Evolutionary conservation across 2,888 invertebrate genomes (phyloP).

Genomic region (Pseudeuparius sepicola): DNA sequence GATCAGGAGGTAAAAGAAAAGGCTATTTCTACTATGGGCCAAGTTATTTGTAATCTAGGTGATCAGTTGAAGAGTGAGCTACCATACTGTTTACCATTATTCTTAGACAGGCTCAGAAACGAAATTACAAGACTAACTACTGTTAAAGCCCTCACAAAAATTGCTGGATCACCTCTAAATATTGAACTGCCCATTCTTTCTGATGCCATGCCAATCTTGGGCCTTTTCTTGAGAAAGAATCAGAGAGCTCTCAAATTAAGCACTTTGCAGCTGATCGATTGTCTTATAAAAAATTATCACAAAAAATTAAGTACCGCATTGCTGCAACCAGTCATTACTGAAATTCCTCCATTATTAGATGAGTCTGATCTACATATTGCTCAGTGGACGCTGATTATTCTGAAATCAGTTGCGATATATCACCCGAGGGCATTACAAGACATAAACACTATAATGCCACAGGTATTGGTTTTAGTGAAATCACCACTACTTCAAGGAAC

Average conservation of each 20-base stretch:
- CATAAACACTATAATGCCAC: slow-evolving; percentile 67
- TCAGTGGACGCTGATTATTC: slow-evolving; percentile 74
- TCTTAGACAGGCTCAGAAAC: slow-evolving; percentile 88
- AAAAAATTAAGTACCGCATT: slow-evolving; percentile 52
- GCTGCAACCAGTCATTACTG: slow-evolving; percentile 66
- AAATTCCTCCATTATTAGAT: slow-evolving; percentile 82
- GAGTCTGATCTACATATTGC: slow-evolving; percentile 96
- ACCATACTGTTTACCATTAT: slow-evolving; percentile 81
- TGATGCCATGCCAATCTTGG: slow-evolving; percentile 84
- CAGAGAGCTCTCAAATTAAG: slow-evolving; percentile 88
- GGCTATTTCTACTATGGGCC: slow-evolving; percentile 94
- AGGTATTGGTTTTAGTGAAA: slow-evolving; percentile 76
- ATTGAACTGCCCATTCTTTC: slow-evolving; percentile 40
- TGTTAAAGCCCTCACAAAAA: slow-evolving; percentile 90
- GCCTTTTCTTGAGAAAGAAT: slow-evolving; percentile 92
- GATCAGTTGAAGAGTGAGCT: slow-evolving; percentile 75
- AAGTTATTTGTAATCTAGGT: slow-evolving; percentile 86
- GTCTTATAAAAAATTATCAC: slow-evolving; percentile 82
- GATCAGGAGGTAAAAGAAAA: slow-evolving; percentile 99
- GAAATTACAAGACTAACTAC: slow-evolving; percentile 96
- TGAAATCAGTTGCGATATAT: slow-evolving; percentile 71
- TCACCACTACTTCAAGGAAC: slow-evolving; percentile 90
- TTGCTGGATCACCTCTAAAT: slow-evolving; percentile 80
- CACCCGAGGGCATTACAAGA: slow-evolving; percentile 70
- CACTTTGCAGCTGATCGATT: slow-evolving; percentile 81